Evolutionary conservation across 37 sponge, comb jelly and placozoan species (phyloP), one percentile per base, ranked within the genome.

Genomic region (Hexactinellida sp.): DNA sequence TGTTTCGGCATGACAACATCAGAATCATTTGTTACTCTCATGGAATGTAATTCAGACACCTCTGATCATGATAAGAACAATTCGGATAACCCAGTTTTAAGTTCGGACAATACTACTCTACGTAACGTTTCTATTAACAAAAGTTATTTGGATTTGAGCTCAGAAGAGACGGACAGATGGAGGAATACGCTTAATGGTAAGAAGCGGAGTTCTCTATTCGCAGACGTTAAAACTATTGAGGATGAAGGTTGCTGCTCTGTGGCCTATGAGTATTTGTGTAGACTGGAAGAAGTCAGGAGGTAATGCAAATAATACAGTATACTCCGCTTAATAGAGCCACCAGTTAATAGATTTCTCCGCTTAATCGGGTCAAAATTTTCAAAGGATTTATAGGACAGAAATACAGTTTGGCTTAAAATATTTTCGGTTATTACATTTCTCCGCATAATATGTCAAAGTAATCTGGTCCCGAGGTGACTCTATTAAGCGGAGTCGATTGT

Each of bases 211-310:
- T 63, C 76, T 63, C 13, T 63, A 23, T 63, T 63, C 34, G 76
- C 76, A 21, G 76, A 63, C 34, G 76, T 63, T 10, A 63, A 63
- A n/a, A 63, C 76, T 32, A 7, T 63, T 7, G 76, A 63, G 13
- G 32, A 63, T 21, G 76, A 63, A 21, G 76, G 76, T 3, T 10
- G 76, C 34, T 63, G 76, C 34, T 63, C 76, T n/a, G 76, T 63
- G 13, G 76, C 76, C 13, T 63, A 63, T 63, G 76, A 63, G 76
- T 63, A 63, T n/a, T 23, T 63, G 76, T 63, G 76, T 63, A 10
- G 76, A n/a, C 5, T 63, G 76, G 76, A 63, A n/a, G 76, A 63
- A n/a, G 3, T 63, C 28, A 63, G 76, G 34, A 63, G 76, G 76
- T 63, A 10, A 63, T 19, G n/a, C n/a, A n/a, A n/a, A n/a, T n/a